Base-by-base conservation (phyloP, 2,113 vertebrate species). In the Pachypanchax playfairii region DNA sequence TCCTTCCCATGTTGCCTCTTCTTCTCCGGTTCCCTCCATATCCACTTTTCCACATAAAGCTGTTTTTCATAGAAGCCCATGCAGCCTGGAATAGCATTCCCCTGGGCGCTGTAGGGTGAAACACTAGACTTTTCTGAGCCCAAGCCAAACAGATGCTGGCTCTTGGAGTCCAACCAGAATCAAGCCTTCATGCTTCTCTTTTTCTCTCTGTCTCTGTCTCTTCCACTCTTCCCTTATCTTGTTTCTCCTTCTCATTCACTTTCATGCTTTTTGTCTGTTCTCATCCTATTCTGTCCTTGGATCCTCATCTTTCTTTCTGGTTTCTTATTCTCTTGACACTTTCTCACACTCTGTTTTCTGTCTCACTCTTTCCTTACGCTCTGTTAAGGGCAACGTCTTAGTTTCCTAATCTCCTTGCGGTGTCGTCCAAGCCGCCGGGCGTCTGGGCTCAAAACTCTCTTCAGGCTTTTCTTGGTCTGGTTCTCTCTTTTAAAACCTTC, bases 101-200 rank as follows among this genome's bases (percentile, higher is more conserved):
- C 88, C 84, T 82, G 87, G 90, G 91, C 83, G 73, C 84, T 86
- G 78, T 82, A 86, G 88, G 86, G 80, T 91, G 91, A 92, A 93
- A 92, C 91, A 89, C 87, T 90, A 91, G 90, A 91, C 88, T 91
- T 92, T 91, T 92, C 90, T 92, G 91, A 93, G 87, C 75, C 49
- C 58, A 73, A 90, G 92, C 92, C 92, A 93, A 92, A 92, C 91
- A 92, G 90, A 93, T 92, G 92, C 91, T 90, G 87, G 83, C 84
- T 90, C 85, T 91, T 92, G 91, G 89, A 91, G 87, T 89, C 90
- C 79, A 89, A 90, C 88, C 86, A 85, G 83, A 91, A 90, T 88
- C 82, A 85, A 89, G 87, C 82, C 87, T 91, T 89, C 87, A 81
- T 90, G 84, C 79, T 77, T 80, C 60, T 79, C 79, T 84, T 61